A percentile compares a stretch with the other conserved stretches of the same genome.
These are phyloP conservation scores for Aphodius sticticus DNA, from an alignment of 2,888 invertebrate species.

Conservation along the genomic window DNA sequence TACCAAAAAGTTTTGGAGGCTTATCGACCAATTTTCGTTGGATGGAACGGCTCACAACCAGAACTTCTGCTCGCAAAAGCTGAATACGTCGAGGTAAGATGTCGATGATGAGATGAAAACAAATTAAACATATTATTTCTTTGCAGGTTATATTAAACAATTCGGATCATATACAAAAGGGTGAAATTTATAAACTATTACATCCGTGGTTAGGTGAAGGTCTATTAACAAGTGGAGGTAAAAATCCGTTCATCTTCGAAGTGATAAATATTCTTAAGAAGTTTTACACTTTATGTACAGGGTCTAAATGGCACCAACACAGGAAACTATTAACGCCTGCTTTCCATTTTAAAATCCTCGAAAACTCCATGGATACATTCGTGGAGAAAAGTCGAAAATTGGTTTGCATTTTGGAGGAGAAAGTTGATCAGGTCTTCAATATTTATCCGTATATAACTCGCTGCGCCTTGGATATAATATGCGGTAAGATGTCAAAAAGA, in stretches of 20 bases:
- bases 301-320: conserved; percentile 47
- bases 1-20: background rate
- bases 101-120: no score
- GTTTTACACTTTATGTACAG: conserved; percentile 30
- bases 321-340: conserved; percentile 50
- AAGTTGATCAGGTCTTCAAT: conserved; percentile 49
- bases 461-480: conserved; percentile 52
- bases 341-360: conserved; percentile 53
- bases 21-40: background rate
- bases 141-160: conserved; percentile 21
- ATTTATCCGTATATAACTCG: conserved; percentile 49
- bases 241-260: conserved; percentile 28
- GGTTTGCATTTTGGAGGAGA: conserved; percentile 39
- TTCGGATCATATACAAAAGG: conserved; percentile 25
- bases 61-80: conserved; percentile 9
- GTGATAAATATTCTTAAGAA: conserved; percentile 40
- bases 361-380: conserved; percentile 49
- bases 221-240: conserved; percentile 27
- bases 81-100: conserved; percentile 10
- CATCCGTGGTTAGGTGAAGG: conserved; percentile 32
- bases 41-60: conserved; percentile 5
- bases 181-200: conserved; percentile 9
- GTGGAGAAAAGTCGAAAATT: conserved; percentile 47
- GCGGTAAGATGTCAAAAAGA: conserved; percentile 45
- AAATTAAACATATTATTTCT: background rate